A percentile compares a stretch with the other conserved stretches of the same genome.
Conservation (phyloP, 2,888 invertebrate species). For the Dexiosoma caninum region DNA sequence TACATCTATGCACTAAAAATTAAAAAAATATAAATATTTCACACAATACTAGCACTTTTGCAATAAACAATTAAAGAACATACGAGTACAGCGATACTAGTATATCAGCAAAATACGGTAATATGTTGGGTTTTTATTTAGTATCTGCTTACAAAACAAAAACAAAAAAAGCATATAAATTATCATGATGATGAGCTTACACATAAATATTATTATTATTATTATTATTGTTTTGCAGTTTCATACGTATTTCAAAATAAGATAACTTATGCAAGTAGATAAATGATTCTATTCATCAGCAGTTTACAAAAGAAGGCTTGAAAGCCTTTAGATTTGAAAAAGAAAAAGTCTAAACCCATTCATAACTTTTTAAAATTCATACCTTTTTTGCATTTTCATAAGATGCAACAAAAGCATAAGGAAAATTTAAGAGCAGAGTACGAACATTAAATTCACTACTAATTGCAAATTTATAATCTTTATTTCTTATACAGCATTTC, state of each 20-base stretch:
- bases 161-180: slow-evolving; percentile 49
- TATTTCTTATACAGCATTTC: too few species aligned
- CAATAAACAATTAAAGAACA: slow-evolving; percentile 37
- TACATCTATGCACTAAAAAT: slow-evolving; percentile 41
- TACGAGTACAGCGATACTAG: too few species aligned
- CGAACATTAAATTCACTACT: too few species aligned
- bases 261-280: slow-evolving; percentile 22
- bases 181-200: slow-evolving; percentile 55
- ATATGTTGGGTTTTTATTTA: slow-evolving; percentile 5
- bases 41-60: slow-evolving; percentile 1
- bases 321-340: background rate
- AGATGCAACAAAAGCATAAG: background rate
- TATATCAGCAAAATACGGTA: background rate
- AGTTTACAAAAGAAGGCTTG: background rate
- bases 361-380: too few species aligned
- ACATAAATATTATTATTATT: too few species aligned
- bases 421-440: background rate
- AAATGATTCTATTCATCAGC: background rate
- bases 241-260: slow-evolving; percentile 21
- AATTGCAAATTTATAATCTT: too few species aligned
- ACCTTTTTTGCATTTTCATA: too few species aligned
- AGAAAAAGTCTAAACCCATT: too few species aligned
- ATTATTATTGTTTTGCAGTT: background rate
- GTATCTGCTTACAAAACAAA: slow-evolving; percentile 10
- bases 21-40: too few species aligned